A percentile compares a stretch with the other conserved stretches of the same genome.
Evolutionary conservation across 2,888 invertebrate species (phyloP).

Genomic region (Tetrapedia diversipes): DNA sequence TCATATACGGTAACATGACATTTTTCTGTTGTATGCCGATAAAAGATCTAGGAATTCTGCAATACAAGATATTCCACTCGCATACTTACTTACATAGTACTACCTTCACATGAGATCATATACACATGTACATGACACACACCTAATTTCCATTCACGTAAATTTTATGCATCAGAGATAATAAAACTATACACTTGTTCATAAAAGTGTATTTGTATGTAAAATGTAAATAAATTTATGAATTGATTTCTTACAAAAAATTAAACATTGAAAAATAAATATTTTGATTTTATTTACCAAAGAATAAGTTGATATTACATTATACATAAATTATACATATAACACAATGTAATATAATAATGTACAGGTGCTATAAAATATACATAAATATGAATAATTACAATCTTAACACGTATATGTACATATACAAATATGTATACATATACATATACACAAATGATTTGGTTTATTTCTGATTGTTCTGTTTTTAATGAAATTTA

Average conservation of each 20-base stretch:
- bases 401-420: slow-evolving; percentile 48
- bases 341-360: slow-evolving; percentile 65
- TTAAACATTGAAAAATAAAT: slow-evolving; percentile 71
- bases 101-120: neutral
- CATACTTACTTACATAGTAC: slow-evolving; percentile 11
- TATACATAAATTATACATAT: slow-evolving; percentile 61
- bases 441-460: slow-evolving; percentile 28
- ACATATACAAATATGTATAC: slow-evolving; percentile 36
- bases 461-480: slow-evolving; percentile 32
- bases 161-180: neutral
- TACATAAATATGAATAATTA: slow-evolving; percentile 62
- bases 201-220: neutral
- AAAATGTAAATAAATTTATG: neutral
- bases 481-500: slow-evolving; percentile 48
- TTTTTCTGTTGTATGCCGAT: slow-evolving; percentile 60
- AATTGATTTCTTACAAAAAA: slow-evolving; percentile 7
- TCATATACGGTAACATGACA: slow-evolving; percentile 70
- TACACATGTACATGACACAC: neutral
- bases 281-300: slow-evolving; percentile 72
- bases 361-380: slow-evolving; percentile 70
- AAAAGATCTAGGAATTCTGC: slow-evolving; percentile 35
- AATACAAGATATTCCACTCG: slow-evolving; percentile 49
- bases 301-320: slow-evolving; percentile 62
- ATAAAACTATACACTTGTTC: neutral
- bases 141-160: slow-evolving; percentile 7